Evolutionary conservation across 2,797 vertebrate genomes (phyloP).

Genomic region (Acrocephalus scirpaceus): DNA sequence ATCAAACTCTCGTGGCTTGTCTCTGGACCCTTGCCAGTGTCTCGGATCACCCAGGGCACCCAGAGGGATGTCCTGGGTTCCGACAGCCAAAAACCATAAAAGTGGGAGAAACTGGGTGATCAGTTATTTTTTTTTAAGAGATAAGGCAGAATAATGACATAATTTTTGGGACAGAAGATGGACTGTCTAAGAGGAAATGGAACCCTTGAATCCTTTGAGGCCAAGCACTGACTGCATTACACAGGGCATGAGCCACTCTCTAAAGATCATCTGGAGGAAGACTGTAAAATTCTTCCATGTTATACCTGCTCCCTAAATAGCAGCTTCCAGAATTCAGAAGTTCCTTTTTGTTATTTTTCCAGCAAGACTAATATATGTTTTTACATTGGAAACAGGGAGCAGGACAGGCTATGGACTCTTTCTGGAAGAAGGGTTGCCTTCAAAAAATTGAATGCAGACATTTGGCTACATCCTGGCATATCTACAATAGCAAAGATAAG

Average conservation of each 20-base stretch:
- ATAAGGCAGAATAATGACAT: background rate
- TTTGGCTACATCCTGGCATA: background rate
- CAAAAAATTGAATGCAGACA: background rate
- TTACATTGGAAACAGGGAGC: background rate
- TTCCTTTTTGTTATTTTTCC: background rate
- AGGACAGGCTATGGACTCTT: background rate
- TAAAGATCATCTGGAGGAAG: background rate
- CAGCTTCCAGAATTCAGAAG: background rate
- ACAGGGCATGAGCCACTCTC: background rate
- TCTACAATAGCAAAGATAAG: background rate
- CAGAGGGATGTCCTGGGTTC: no score
- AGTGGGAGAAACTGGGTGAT: background rate
- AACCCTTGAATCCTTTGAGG: background rate
- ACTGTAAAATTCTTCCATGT: background rate
- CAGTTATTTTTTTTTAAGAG: background rate
- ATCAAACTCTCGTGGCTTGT: no score
- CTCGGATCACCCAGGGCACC: no score
- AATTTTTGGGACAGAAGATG: background rate
- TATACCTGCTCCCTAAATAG: background rate
- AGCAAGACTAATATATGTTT: background rate
- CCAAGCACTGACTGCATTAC: background rate
- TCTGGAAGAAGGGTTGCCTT: background rate
- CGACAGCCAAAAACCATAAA: background rate
- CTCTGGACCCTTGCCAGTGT: no score
- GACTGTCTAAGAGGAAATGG: background rate